A percentile compares a stretch with the other conserved stretches of the same genome.
These are phyloP conservation scores for Heliconius congener DNA, from an alignment of 1,140 invertebrate species.

Conservation along the genomic window DNA sequence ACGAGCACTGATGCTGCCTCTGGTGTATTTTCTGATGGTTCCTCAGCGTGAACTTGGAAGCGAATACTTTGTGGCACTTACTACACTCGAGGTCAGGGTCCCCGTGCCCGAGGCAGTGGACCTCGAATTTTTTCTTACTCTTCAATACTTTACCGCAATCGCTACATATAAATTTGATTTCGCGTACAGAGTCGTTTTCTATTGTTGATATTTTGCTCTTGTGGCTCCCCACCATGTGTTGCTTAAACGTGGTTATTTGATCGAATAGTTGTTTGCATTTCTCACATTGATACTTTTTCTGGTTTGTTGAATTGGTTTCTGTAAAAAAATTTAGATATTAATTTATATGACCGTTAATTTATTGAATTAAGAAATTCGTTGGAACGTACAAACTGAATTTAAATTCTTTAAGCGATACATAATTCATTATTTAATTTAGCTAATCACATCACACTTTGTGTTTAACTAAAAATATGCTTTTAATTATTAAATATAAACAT, in stretches of 20 bases:
- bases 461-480: too few species aligned
- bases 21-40: constrained; percentile 81
- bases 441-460: too few species aligned
- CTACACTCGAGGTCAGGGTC: constrained; percentile 74
- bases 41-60: constrained; percentile 70
- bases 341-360: too few species aligned
- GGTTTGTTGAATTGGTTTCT: constrained; percentile 37
- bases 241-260: constrained; percentile 58
- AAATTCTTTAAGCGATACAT: too few species aligned
- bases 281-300: constrained; percentile 71
- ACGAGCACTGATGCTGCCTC: constrained; percentile 79
- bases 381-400: too few species aligned
- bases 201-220: constrained; percentile 35
- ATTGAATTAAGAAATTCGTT: too few species aligned
- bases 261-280: constrained; percentile 73
- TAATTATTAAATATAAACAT: too few species aligned
- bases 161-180: constrained; percentile 58
- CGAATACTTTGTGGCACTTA: constrained; percentile 76
- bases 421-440: too few species aligned
- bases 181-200: constrained; percentile 16
- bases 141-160: constrained; percentile 72
- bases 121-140: constrained; percentile 62
- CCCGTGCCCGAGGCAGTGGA: constrained; percentile 68
- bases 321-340: not conserved
- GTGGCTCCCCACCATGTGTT: constrained; percentile 61